Percentiles rank a stretch among this genome's conserved stretches.
Conservation (phyloP, 2,113 vertebrate genomes). For the Elachura formosa region DNA sequence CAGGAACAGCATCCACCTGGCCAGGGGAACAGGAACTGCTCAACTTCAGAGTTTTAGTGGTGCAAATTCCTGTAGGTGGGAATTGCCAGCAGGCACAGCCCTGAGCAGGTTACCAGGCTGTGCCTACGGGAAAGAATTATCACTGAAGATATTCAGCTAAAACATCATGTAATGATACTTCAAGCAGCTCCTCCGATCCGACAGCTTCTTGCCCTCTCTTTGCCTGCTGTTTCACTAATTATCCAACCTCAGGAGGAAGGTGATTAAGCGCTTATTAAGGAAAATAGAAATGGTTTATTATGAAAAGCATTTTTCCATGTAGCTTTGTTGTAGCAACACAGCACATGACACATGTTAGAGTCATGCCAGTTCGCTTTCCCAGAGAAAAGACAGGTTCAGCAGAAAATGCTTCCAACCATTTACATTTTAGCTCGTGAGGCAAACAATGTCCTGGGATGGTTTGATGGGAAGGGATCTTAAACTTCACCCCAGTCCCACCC, state of each 20-base stretch:
- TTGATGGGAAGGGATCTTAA: not conserved
- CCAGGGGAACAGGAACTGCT: not conserved
- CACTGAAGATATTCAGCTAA: not conserved
- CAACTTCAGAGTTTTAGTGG: not conserved
- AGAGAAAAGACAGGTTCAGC: not conserved
- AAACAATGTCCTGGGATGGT: not conserved
- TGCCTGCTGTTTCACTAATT: not conserved
- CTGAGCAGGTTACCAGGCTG: not conserved
- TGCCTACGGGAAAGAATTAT: not conserved
- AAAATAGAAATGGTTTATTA: not conserved
- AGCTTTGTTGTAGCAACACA: not conserved
- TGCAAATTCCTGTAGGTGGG: not conserved
- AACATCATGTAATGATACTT: not conserved
- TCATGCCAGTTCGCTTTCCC: not conserved
- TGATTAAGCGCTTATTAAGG: not conserved
- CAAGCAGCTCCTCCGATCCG: not conserved
- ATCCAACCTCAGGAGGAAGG: not conserved
- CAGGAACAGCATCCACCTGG: accelerated
- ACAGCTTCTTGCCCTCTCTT: not conserved
- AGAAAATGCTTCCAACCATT: not conserved
- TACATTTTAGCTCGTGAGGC: not conserved
- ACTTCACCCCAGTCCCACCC: not conserved
- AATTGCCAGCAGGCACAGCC: not conserved
- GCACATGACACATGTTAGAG: not conserved
- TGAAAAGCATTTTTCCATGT: not conserved